Evolutionary conservation across 2,888 invertebrate genomes (phyloP), one percentile per base, ranked within the genome.

Genomic region (Exephanes ischioxanthus): DNA sequence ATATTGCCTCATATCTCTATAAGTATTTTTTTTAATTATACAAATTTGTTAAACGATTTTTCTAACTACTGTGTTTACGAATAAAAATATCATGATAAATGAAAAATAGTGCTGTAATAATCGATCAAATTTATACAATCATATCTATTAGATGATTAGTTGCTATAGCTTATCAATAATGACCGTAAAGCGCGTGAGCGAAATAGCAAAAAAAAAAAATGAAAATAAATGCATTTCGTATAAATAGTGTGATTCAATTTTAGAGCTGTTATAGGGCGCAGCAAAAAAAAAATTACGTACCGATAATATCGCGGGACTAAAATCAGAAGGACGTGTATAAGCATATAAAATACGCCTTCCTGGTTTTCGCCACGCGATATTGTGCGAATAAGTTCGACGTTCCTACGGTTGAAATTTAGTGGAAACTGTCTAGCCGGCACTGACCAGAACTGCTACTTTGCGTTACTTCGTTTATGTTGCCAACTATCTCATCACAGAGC

Each of bases 401-500:
- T 4, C 61, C 16, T 30, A 30, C 61, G 16, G 11, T 30, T 30
- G 61, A 61, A 61, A 61, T 30, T 61, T 30, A 26, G 30, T 30
- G 22, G 26, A 26, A 61, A 61, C 26, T 61, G 61, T 61, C 26
- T 16, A 30, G 30, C 26, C 30, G 22, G 16, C 11, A 26, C 14
- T 61, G 30, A 30, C 26, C 55, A 22, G 55, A 55, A 22, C 14
- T 30, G 3, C 61, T 30, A 30, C 26, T 30, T 26, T 5, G 14
- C 6, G 61, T 30, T 61, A 61, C 14, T 30, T 16, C 11, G 16
- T 61, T 61, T 26, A 26, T 61, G 14, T 30, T 61, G 16, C 33
- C 67, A 19, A 41, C 33, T 61, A 68, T 68, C 58, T 79, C 73
- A 68, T 73, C 73, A 41, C 48, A 72, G 37, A 67, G 73, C 51